Base-by-base conservation (phyloP, 2,888 invertebrate species). In the Ectropis crepuscularia region DNA sequence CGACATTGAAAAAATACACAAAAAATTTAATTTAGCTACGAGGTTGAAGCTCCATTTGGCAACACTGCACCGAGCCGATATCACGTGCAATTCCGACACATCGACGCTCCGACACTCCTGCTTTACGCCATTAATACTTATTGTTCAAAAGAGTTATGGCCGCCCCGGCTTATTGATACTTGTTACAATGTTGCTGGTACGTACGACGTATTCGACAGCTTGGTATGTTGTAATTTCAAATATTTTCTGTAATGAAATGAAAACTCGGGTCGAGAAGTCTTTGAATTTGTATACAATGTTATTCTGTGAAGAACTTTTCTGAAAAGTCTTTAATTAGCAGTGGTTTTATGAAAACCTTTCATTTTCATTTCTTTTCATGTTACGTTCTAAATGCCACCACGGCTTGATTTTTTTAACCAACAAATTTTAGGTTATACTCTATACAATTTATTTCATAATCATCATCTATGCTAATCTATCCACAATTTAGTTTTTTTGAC, bases 61-160 rank as follows among this genome's bases (percentile, higher is more conserved):
- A 43, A 36, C 58, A 16, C 46, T 39, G 53, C 59, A 41, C 51
- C 58, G 51, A 51, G 6, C 7, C 58, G 59, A 11, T 58, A 58
- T 46, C 47, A 53, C 47, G 38, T 37, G 48, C 48, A 48, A 38
- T 8, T 2, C 8, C 51, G 16, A 51, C 41, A 51, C 39, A 39
- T 9, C 50, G 39, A 39, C 50, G 9, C 41, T 28, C 51, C 51
- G 41, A 51, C 51, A 51, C 51, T 51, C 57, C 69, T 66, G 67
- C 65, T 68, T 68, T 66, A 72, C 67, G 55, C 65, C 50, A 16
- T 61, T 51, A 71, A 70, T 66, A 69, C 63, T 69, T 70, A 70
- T 68, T 72, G 64, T 69, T 54, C 38, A 41, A 57, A 67, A 70
- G 69, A 72, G 61, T 70, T 70, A 72, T 65, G 59, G 61, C 9